A percentile compares a stretch with the other conserved stretches of the same genome.
These are phyloP conservation scores for Rosalia funebris DNA, from an alignment of 2,888 invertebrate genomes.

Conservation along the genomic window DNA sequence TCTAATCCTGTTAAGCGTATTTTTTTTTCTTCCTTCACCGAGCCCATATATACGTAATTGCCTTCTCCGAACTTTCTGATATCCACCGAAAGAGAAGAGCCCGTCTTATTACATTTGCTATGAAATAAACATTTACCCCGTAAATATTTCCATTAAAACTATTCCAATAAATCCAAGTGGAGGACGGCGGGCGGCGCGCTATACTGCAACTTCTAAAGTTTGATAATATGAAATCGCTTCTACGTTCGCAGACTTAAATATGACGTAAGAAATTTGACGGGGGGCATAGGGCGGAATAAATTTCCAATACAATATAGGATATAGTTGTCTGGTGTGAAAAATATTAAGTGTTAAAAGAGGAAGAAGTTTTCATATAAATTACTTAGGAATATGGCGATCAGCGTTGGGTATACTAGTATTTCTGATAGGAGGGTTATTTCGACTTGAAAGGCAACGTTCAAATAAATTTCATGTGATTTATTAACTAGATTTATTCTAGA, in stretches of 20 bases:
- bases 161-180: not conserved
- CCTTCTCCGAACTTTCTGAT: no score
- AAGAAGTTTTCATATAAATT: not conserved
- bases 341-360: not conserved
- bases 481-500: no score
- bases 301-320: not conserved
- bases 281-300: not conserved
- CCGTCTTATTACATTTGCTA: no score
- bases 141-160: slow-evolving; percentile 10
- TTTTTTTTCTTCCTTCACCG: no score
- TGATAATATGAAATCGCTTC: slow-evolving; percentile 2
- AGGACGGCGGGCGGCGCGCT: not conserved
- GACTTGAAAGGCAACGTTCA: no score
- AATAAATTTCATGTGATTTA: no score
- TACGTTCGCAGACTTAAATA: slow-evolving; percentile 1
- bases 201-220: not conserved
- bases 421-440: no score
- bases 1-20: no score
- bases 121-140: not conserved
- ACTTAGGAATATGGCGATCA: no score
- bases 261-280: slow-evolving; percentile 6
- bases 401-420: no score
- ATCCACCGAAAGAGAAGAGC: no score
- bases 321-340: not conserved
- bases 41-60: no score